Base-by-base conservation (phyloP, 2,888 invertebrate species). In the Drosophila lacicola region DNA sequence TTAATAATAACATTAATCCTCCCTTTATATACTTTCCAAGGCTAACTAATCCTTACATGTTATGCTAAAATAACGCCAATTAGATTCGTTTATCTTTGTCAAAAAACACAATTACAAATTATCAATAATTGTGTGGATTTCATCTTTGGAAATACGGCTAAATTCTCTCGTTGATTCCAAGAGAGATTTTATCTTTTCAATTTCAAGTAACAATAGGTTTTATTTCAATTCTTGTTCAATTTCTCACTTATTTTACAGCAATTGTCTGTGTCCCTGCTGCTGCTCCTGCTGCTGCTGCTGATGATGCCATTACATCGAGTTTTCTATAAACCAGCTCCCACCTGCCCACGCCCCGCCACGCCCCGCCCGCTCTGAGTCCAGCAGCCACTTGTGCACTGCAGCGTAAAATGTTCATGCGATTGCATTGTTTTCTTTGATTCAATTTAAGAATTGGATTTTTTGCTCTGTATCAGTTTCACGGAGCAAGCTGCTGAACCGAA, bases 131-230 rank as follows among this genome's bases (percentile, higher is more conserved):
- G 36, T 47, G 19, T 11, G 14, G 34, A 11, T 25, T 51, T 47
- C 37, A 41, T 19, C 34, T 41, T 19, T 3, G 8, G 34, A 50
- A 39, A n/a, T n/a, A 49, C 39, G 21, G 25, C 55, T 6, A 58
- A 55, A 53, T 50, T 45, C 19, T 17, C 9, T 37, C 17, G 61
- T 53, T 42, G 74, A 44, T 56, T 60, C 51, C 8, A 46, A 17
- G 19, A 10, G 44, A 62, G 11, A 53, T 44, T 62, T 58, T 29
- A 29, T 25, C 55, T 44, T 47, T 77, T 58, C 86, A 50, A 67
- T 74, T 87, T 84, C 85, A 79, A 85, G 29, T 82, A 74, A 65
- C 82, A 60, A 75, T 85, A 64, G 57, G 66, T 74, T 74, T 79
- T 72, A 70, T 76, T 74, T 75, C 72, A 78, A 75, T 75, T 78